Conservation (phyloP, 2,113 vertebrate genomes). For the Gadus chalcogrammus region DNA sequence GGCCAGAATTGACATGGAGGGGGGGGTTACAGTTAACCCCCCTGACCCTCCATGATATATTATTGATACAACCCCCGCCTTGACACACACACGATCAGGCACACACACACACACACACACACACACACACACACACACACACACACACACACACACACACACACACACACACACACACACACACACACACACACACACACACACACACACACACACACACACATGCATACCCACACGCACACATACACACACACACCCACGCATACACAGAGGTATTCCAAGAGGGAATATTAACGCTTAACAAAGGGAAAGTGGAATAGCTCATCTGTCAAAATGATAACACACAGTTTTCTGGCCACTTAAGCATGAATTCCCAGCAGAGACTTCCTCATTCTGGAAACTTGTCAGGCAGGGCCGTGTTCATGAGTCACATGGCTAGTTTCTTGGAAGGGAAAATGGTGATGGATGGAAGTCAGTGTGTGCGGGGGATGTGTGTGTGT, state of each 20-base stretch:
- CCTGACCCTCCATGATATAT: slow-evolving; percentile 1
- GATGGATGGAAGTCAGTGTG: background rate
- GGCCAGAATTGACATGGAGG: background rate
- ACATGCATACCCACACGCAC: too few species aligned
- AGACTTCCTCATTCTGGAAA: slow-evolving; percentile 47
- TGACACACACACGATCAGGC: too few species aligned
- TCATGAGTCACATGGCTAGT: slow-evolving; percentile 27
- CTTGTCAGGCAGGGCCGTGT: slow-evolving; percentile 32
- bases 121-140: too few species aligned
- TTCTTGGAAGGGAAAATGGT: slow-evolving; percentile 29
- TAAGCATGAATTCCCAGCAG: slow-evolving; percentile 50
- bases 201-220: too few species aligned
- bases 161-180: too few species aligned
- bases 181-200: too few species aligned
- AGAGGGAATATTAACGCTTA: slow-evolving; percentile 45
- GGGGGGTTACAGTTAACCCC: slow-evolving; percentile 1
- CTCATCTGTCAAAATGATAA: slow-evolving; percentile 66
- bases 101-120: too few species aligned
- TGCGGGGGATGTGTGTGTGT: background rate
- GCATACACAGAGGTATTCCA: slow-evolving; percentile 26
- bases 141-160: too few species aligned
- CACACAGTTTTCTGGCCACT: slow-evolving; percentile 60
- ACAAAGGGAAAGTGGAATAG: slow-evolving; percentile 61
- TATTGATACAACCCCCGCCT: background rate
- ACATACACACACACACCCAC: too few species aligned